Percentiles rank a stretch among this genome's conserved stretches.
These are phyloP conservation scores for Cervus canadensis DNA, from an alignment of 2,113 vertebrate species.

Conservation along the genomic window DNA sequence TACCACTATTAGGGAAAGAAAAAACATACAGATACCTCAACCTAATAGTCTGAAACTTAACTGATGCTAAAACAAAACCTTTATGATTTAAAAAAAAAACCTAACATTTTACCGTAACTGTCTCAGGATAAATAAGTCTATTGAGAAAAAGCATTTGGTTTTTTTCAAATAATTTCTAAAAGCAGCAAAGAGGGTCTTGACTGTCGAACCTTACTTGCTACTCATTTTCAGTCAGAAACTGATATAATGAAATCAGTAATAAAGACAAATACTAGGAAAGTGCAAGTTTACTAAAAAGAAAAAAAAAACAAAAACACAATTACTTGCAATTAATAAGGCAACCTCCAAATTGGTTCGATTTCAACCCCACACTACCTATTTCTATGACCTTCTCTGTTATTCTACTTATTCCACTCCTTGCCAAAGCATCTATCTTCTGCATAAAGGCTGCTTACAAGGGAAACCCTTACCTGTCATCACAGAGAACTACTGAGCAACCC, in stretches of 20 bases:
- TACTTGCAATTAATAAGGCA: background rate
- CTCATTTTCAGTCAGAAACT: background rate
- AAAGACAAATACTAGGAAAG: background rate
- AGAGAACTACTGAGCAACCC: background rate
- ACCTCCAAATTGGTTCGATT: background rate
- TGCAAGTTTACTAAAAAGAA: background rate
- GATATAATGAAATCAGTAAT: background rate
- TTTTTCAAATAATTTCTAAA: background rate
- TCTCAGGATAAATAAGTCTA: background rate
- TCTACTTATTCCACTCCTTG: background rate
- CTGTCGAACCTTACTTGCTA: background rate
- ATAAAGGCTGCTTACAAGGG: background rate
- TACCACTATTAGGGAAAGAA: background rate
- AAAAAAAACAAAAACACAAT: background rate
- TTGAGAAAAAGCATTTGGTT: background rate
- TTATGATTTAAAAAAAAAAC: background rate
- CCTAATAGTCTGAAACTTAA: background rate
- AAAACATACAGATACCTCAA: background rate
- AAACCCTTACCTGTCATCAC: background rate
- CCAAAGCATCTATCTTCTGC: background rate
- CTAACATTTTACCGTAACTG: background rate
- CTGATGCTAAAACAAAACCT: background rate
- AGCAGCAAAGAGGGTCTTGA: background rate
- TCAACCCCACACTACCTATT: background rate
- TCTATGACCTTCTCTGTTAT: background rate